Conservation (phyloP, 2,797 vertebrate genomes). For the Enoplosus armatus region DNA sequence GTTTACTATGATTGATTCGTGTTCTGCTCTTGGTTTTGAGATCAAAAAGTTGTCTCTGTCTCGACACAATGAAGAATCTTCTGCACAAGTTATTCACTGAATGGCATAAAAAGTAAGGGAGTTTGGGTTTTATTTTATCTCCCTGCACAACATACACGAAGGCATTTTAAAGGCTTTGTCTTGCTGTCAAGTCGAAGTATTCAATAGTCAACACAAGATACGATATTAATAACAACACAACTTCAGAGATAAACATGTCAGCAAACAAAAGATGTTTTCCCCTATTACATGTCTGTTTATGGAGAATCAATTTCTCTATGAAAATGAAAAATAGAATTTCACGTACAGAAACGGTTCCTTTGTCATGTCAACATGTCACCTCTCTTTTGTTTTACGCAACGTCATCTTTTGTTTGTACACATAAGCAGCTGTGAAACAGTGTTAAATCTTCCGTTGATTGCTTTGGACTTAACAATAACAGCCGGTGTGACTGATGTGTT, state of each 20-base stretch:
- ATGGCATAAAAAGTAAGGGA: neutral
- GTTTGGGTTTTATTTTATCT: neutral
- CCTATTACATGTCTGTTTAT: slow-evolving; percentile 3
- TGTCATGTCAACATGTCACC: slow-evolving; percentile 24
- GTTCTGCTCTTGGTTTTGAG: neutral
- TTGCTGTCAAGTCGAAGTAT: neutral
- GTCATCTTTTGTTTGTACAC: slow-evolving; percentile 32
- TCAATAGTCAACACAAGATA: neutral
- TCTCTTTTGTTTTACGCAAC: slow-evolving; percentile 11
- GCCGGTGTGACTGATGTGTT: neutral
- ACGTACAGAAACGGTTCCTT: slow-evolving; percentile 23
- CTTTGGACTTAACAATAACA: slow-evolving; percentile 26
- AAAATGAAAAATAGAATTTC: slow-evolving; percentile 23
- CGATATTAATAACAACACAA: neutral
- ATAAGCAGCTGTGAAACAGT: slow-evolving; percentile 40
- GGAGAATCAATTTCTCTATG: neutral
- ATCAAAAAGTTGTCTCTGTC: too few relatives aligned
- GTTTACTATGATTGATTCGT: neutral
- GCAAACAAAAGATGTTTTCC: neutral
- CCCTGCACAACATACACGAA: neutral
- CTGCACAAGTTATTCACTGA: neutral
- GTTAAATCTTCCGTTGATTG: slow-evolving; percentile 38
- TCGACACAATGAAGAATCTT: neutral
- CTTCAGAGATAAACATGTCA: slow-evolving; percentile 33
- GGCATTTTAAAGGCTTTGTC: neutral